These are phyloP conservation scores for Nineta flava DNA, from an alignment of 2,888 invertebrate genomes.

Conservation along the genomic window DNA sequence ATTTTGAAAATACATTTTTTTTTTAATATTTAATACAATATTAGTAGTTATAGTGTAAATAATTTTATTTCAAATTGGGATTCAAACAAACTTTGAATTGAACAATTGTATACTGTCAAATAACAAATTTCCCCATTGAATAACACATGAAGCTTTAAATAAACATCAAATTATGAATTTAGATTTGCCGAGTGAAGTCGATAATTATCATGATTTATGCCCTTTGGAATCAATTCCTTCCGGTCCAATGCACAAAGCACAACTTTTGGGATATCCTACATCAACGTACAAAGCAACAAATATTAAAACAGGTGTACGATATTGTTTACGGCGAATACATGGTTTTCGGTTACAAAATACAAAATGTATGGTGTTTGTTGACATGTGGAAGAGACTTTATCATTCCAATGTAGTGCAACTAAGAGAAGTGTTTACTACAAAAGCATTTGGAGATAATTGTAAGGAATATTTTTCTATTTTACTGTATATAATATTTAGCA, in stretches of 20 bases:
- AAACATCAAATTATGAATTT: constrained; percentile 10
- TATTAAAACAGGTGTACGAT: constrained; percentile 69
- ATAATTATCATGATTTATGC: constrained; percentile 75
- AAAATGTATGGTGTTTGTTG: constrained; percentile 72
- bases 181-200: constrained; percentile 77
- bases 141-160: too few relatives aligned
- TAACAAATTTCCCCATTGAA: too few relatives aligned
- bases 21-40: too few relatives aligned
- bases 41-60: too few relatives aligned
- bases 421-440: constrained; percentile 85
- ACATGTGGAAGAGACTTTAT: constrained; percentile 87
- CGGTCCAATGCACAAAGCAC: constrained; percentile 42
- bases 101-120: too few relatives aligned
- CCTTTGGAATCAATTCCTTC: constrained; percentile 59
- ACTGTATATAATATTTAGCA: too few relatives aligned
- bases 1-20: too few relatives aligned
- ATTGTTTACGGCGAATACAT: constrained; percentile 78
- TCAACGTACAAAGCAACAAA: constrained; percentile 84
- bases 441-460: constrained; percentile 94
- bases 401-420: constrained; percentile 91
- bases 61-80: too few relatives aligned
- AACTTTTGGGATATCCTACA: constrained; percentile 55
- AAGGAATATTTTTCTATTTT: constrained; percentile 26
- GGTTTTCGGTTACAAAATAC: constrained; percentile 67
- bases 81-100: too few relatives aligned